Evolutionary conservation across 2,888 invertebrate species (phyloP).

Genomic region (Ceratothoa steindachneri): DNA sequence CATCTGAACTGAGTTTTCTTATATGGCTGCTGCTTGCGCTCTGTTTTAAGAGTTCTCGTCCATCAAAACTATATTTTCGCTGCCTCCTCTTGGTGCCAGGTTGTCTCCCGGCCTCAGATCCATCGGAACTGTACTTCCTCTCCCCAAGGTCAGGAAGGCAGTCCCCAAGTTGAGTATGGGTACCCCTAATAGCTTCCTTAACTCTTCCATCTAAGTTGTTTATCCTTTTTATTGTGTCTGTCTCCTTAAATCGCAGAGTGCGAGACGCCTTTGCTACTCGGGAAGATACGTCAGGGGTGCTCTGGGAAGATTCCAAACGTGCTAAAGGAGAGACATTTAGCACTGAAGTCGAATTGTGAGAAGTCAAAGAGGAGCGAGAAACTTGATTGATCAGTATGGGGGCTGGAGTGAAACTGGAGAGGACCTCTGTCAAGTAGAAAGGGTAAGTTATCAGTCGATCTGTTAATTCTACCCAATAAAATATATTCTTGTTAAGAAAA

Average conservation of each 20-base stretch:
- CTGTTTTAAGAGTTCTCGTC: neutral
- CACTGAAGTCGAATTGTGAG: neutral
- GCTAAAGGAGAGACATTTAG: neutral
- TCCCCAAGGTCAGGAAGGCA: neutral
- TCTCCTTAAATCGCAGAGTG: neutral
- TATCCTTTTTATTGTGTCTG: neutral
- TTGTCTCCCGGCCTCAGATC: neutral
- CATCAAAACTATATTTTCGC: neutral
- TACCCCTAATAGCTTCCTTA: neutral
- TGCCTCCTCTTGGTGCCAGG: neutral
- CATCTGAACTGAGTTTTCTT: neutral
- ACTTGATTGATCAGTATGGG: neutral
- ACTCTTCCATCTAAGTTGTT: neutral
- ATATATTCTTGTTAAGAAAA: neutral
- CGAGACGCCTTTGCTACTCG: neutral
- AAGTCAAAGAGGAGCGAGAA: neutral
- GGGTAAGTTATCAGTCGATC: no score
- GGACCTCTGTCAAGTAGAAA: neutral
- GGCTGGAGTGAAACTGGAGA: neutral
- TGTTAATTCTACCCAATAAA: no score
- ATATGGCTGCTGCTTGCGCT: neutral
- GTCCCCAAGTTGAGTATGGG: neutral
- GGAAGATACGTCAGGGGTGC: neutral
- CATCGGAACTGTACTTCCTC: neutral
- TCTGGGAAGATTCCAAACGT: neutral